Evolutionary conservation across 2,113 vertebrate genomes (phyloP).

Genomic region (Myotis davidii): DNA sequence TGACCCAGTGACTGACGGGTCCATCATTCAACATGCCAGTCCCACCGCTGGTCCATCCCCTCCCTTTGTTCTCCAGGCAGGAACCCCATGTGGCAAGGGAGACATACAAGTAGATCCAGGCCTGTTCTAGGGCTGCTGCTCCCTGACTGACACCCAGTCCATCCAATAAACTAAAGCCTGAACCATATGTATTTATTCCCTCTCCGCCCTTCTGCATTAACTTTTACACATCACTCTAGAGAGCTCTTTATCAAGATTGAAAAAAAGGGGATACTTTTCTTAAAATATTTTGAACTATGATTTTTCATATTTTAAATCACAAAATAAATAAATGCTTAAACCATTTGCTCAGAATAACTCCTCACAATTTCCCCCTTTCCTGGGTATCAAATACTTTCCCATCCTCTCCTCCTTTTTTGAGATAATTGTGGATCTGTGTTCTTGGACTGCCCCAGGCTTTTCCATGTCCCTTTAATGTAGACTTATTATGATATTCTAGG

Average conservation of each 20-base stretch:
- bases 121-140: neutral
- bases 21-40: conserved; percentile 39
- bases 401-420: conserved; percentile 25
- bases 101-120: neutral
- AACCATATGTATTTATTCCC: neutral
- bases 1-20: conserved; percentile 44
- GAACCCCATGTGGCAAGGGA: conserved; percentile 58
- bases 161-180: neutral
- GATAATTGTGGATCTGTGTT: conserved; percentile 12
- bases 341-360: neutral
- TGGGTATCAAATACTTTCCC: neutral
- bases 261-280: neutral
- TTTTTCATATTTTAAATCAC: conserved; percentile 30
- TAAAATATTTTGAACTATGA: neutral
- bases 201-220: neutral
- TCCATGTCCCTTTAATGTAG: conserved; percentile 55
- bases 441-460: conserved; percentile 52
- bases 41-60: conserved; percentile 18
- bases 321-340: conserved; percentile 54
- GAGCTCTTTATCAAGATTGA: neutral
- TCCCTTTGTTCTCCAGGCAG: conserved; percentile 29
- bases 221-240: neutral
- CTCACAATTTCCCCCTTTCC: neutral
- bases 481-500: conserved; percentile 71
- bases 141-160: neutral